These are phyloP conservation scores for Serrognathus titanus DNA, from an alignment of 2,888 invertebrate species.

Conservation along the genomic window DNA sequence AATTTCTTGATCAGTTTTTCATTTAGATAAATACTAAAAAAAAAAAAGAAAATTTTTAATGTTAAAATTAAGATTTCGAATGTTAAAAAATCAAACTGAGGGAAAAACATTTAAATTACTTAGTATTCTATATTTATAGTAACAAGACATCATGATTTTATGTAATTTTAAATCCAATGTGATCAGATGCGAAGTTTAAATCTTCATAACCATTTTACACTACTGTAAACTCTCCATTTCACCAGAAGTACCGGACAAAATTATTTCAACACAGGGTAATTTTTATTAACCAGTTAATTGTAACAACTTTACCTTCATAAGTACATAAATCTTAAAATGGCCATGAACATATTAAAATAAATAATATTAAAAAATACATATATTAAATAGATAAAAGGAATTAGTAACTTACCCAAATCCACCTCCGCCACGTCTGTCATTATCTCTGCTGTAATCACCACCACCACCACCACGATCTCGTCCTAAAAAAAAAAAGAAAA, in stretches of 20 bases:
- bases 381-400: not conserved
- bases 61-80: no score
- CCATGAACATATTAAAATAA: not conserved
- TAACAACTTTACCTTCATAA: no score
- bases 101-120: no score
- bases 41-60: no score
- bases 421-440: slow-evolving; percentile 55
- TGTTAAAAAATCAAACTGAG: no score
- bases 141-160: not conserved
- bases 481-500: slow-evolving; percentile 42
- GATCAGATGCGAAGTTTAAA: not conserved
- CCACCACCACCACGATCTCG: slow-evolving; percentile 41
- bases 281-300: no score
- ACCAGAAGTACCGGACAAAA: no score
- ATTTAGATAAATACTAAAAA: no score
- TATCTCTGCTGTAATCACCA: slow-evolving; percentile 53
- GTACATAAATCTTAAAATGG: not conserved
- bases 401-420: slow-evolving; percentile 57
- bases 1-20: no score
- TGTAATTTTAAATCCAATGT: not conserved
- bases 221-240: no score
- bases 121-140: not conserved
- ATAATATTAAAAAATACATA: not conserved
- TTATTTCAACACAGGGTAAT: no score
- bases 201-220: not conserved